These are phyloP conservation scores for Phoeniculus purpureus DNA, from an alignment of 2,797 vertebrate species.

Conservation along the genomic window DNA sequence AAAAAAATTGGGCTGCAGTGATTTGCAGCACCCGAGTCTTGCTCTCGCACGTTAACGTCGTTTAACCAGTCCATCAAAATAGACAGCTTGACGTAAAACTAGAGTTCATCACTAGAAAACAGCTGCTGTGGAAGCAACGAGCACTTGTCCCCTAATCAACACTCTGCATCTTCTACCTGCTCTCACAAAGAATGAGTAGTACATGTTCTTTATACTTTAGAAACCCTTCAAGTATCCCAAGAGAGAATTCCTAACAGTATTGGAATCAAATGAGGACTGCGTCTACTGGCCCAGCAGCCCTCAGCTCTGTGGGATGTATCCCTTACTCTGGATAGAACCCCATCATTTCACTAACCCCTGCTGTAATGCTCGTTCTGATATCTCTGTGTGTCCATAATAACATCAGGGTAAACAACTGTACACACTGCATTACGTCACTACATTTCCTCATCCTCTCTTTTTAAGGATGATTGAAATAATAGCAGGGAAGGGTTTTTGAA, in stretches of 20 bases:
- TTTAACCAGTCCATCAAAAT: not conserved
- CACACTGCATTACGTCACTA: not conserved
- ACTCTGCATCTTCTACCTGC: not conserved
- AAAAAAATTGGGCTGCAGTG: not conserved
- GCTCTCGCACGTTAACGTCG: not conserved
- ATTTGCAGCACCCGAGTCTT: not conserved
- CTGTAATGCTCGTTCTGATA: not conserved
- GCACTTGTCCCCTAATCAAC: not conserved
- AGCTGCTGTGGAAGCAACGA: not conserved
- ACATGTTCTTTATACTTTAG: not conserved
- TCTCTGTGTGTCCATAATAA: not conserved
- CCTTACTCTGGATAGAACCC: not conserved
- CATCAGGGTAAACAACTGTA: constrained; percentile 6
- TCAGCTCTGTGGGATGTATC: not conserved
- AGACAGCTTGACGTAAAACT: not conserved
- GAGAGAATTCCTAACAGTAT: not conserved
- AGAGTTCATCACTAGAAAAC: not conserved
- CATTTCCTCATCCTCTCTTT: constrained; percentile 21
- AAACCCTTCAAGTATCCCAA: not conserved
- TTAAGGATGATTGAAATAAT: constrained; percentile 58
- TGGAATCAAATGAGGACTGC: not conserved
- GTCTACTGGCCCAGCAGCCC: not conserved
- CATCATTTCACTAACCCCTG: not conserved
- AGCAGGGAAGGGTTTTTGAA: not conserved
- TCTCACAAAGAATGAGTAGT: not conserved